These are phyloP conservation scores for Nemurella pictetii DNA, from an alignment of 2,888 invertebrate species.

Conservation along the genomic window DNA sequence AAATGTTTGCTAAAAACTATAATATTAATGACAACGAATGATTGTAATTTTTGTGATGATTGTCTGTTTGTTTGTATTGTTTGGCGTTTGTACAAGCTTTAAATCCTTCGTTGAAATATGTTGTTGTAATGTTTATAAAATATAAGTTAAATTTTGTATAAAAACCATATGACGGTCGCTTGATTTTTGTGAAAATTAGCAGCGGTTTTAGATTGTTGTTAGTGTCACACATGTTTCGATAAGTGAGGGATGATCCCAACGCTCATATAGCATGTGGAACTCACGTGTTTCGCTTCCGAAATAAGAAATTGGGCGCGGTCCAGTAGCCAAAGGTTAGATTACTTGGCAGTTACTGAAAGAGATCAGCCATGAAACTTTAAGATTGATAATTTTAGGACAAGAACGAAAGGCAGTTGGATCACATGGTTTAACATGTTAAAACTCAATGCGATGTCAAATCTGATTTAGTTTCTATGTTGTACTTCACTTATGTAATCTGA, in stretches of 20 bases:
- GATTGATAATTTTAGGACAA: neutral
- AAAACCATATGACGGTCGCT: no score
- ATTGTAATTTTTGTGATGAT: neutral
- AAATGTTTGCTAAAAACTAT: neutral
- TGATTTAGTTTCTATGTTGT: no score
- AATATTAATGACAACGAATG: neutral
- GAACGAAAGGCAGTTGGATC: no score
- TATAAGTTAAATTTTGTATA: neutral
- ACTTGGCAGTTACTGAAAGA: neutral
- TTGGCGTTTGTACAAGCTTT: no score
- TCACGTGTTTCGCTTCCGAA: neutral
- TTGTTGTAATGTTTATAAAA: neutral
- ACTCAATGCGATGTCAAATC: no score
- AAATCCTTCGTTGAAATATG: neutral
- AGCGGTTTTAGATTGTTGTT: neutral
- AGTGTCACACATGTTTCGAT: no score
- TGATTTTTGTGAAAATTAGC: no score
- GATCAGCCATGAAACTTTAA: neutral
- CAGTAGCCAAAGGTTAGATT: neutral
- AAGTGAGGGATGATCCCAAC: neutral
- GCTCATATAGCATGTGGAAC: neutral
- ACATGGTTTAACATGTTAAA: no score
- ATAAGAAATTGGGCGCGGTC: neutral
- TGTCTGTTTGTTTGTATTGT: neutral
- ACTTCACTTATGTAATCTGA: no score